Base-by-base conservation (phyloP, 2,888 invertebrate species). In the Cerastis leucographa region DNA sequence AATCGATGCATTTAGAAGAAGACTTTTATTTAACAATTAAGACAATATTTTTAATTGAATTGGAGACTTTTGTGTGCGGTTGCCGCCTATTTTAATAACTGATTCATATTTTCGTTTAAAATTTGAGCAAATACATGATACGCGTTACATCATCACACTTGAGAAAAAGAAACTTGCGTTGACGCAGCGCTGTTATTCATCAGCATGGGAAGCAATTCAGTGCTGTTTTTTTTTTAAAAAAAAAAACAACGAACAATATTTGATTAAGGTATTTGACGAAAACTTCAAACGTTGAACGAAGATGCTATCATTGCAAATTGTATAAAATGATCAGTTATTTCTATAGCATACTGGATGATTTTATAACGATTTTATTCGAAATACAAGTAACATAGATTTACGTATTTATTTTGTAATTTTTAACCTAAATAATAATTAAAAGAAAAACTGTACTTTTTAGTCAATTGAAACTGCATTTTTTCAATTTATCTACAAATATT, bases 1-100 rank as follows among this genome's bases (percentile, higher is more conserved):
- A 86, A 88, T 83, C 79, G 74, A 88, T 90, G 92, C 92, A 92
- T 92, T 91, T 91, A 92, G 77, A 83, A 85, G 78, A 89, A 89
- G 89, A 89, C 89, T 89, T 87, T 89, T 75, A 85, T 81, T 88
- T 84, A 87, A 83, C 73, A 59, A 76, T 78, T 84, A 85, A 73
- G 70, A 81, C 75, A 76, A 75, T 86, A 51, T 64, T 68, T 76
- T 62, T 44, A 46, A 74, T 67, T 40, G 11, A 78, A 78, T 71
- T 71, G 59, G 66, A 70, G 42, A 66, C 54, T 74, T 68, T 72
- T 69, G 61, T 62, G 51, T 67, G 66, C 61, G 40, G 54, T 70
- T 71, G 29, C 59, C 75, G 77, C 64, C 67, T 79, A 79, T 82
- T 75, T 29, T 12, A 74, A 61, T 78, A 59, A 65, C 40, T 51